Evolutionary conservation across 2,113 vertebrate genomes (phyloP).

Genomic region (Cyprinus carpio): DNA sequence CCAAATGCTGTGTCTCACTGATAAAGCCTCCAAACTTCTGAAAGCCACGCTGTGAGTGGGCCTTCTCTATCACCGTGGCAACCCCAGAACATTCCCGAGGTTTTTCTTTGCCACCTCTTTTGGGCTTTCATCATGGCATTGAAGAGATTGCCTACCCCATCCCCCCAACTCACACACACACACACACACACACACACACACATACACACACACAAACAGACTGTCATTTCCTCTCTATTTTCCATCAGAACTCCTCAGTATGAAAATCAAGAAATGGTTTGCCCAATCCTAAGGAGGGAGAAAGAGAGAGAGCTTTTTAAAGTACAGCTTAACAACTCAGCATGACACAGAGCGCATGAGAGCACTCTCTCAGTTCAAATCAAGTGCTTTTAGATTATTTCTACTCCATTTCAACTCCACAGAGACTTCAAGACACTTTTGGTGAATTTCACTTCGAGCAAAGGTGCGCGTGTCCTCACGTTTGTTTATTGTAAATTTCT

Average conservation of each 20-base stretch:
- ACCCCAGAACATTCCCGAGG: conserved; percentile 91
- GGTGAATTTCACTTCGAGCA: conserved; percentile 50
- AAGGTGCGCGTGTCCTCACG: conserved; percentile 20
- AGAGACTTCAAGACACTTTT: conserved; percentile 77
- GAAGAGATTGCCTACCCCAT: conserved; percentile 92
- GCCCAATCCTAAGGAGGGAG: conserved; percentile 87
- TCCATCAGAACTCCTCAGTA: conserved; percentile 54
- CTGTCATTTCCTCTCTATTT: conserved; percentile 51
- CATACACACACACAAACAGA: conserved; percentile 14
- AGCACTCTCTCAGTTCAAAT: conserved; percentile 87
- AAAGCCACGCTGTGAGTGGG: conserved; percentile 91
- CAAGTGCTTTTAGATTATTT: conserved; percentile 83
- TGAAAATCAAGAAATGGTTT: conserved; percentile 80
- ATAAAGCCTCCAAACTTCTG: conserved; percentile 94
- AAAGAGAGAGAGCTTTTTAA: conserved; percentile 85
- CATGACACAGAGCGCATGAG: conserved; percentile 86
- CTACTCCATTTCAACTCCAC: conserved; percentile 76
- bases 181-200: conserved; percentile 20
- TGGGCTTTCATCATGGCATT: conserved; percentile 94
- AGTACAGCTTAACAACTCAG: conserved; percentile 93
- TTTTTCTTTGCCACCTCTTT: conserved; percentile 97
- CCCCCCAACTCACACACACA: conserved; percentile 76
- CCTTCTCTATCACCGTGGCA: conserved; percentile 84
- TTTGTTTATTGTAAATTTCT: conserved; percentile 47
- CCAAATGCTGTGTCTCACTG: conserved; percentile 96